Percentiles rank a stretch among this genome's conserved stretches.
Evolutionary conservation across 2,888 invertebrate genomes (phyloP).

Genomic region (Tuta absoluta): DNA sequence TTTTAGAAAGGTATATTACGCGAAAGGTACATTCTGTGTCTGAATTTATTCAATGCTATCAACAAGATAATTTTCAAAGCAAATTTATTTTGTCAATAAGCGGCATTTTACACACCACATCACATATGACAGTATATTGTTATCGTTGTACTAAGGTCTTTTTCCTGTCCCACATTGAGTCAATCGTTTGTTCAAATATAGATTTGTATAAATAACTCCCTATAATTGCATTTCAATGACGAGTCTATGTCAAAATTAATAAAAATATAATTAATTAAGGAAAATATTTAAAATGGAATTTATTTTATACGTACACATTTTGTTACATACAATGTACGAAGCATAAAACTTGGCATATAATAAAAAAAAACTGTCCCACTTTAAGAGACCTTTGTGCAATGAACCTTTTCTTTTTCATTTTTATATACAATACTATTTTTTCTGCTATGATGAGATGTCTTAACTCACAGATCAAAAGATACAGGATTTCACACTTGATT

Average conservation of each 20-base stretch:
- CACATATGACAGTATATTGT: slow-evolving; percentile 38
- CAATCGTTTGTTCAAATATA: slow-evolving; percentile 33
- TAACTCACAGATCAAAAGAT: not conserved
- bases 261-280: not conserved
- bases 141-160: slow-evolving; percentile 47
- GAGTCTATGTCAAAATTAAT: not conserved
- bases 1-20: too few relatives aligned
- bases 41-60: not conserved
- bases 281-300: not conserved
- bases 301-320: not conserved
- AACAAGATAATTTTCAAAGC: not conserved
- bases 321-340: too few relatives aligned
- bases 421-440: not conserved
- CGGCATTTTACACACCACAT: slow-evolving; percentile 44
- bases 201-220: slow-evolving; percentile 17
- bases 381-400: slow-evolving; percentile 3
- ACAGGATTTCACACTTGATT: not conserved
- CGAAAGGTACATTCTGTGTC: not conserved
- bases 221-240: slow-evolving; percentile 28
- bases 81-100: slow-evolving; percentile 43
- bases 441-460: not conserved
- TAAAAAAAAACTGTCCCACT: too few relatives aligned
- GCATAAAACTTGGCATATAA: too few relatives aligned
- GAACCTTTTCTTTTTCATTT: not conserved
- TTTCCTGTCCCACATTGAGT: slow-evolving; percentile 44